A percentile compares a stretch with the other conserved stretches of the same genome.
phyloP scores from a whole-genome alignment of 1,140 invertebrate genomes.

The Heliconius hewitsoni region DNA sequence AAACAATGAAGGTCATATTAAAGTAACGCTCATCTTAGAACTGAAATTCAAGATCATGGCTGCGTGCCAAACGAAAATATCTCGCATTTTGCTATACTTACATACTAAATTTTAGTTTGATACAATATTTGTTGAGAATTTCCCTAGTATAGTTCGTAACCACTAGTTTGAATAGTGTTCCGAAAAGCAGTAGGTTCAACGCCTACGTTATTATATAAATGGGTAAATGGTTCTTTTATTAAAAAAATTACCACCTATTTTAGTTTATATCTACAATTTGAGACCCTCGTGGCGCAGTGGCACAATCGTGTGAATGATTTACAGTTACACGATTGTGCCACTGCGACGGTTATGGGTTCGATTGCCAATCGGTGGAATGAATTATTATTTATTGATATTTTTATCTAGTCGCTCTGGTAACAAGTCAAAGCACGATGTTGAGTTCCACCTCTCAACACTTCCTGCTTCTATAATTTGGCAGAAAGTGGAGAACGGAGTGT shows the following conservation, averaged over 20 bases:
- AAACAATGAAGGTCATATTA: constrained; percentile 58
- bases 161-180: background rate
- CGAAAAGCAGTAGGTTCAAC: background rate
- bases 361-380: too few species aligned
- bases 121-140: constrained; percentile 1
- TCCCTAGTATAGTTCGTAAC: background rate
- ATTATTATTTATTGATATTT: too few species aligned
- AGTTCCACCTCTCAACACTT: too few species aligned
- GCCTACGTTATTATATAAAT: background rate
- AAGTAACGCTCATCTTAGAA: constrained; percentile 64
- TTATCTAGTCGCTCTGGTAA: too few species aligned
- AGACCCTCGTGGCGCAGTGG: too few species aligned
- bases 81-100: constrained; percentile 41
- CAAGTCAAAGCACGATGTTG: too few species aligned
- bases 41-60: constrained; percentile 72
- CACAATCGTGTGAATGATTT: too few species aligned
- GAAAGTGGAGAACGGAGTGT: too few species aligned
- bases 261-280: too few species aligned
- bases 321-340: too few species aligned
- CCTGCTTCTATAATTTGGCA: too few species aligned
- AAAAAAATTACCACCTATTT: background rate
- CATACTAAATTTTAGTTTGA: constrained; percentile 17
- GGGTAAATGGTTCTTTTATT: background rate
- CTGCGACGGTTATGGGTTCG: too few species aligned
- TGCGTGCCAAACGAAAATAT: constrained; percentile 63